phyloP scores from a whole-genome alignment of 2,797 vertebrate species.

The Leuciscus waleckii region DNA sequence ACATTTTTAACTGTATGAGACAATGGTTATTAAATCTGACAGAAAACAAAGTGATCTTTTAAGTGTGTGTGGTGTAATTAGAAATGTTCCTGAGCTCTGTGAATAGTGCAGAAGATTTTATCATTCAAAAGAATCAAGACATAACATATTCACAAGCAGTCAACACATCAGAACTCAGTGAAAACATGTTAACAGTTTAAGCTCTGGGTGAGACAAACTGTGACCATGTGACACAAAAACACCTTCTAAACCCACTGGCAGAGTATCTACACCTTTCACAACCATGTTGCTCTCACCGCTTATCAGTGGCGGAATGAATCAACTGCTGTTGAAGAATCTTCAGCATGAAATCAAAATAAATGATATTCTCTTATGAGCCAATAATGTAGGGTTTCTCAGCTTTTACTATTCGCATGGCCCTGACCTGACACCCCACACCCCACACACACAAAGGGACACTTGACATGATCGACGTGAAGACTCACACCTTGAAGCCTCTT shows the following conservation, averaged over 20 bases:
- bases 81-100: background rate
- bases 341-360: background rate
- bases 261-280: slow-evolving; percentile 9
- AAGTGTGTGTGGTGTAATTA: slow-evolving; percentile 20
- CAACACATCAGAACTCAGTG: background rate
- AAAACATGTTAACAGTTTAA: background rate
- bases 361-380: background rate
- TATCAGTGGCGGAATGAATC: background rate
- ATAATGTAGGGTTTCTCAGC: no score
- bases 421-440: background rate
- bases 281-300: background rate
- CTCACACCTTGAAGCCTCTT: background rate
- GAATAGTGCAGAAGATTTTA: background rate
- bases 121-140: background rate
- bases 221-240: background rate
- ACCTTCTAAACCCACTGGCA: background rate
- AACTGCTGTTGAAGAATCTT: background rate
- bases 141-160: background rate
- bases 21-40: background rate
- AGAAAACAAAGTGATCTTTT: slow-evolving; percentile 16
- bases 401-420: no score
- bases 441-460: background rate
- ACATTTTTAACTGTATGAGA: background rate
- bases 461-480: background rate
- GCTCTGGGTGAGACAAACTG: slow-evolving; percentile 11